Conservation (phyloP, 92 coral and sea anemone genomes). For the Umimayanthus kanabou region DNA sequence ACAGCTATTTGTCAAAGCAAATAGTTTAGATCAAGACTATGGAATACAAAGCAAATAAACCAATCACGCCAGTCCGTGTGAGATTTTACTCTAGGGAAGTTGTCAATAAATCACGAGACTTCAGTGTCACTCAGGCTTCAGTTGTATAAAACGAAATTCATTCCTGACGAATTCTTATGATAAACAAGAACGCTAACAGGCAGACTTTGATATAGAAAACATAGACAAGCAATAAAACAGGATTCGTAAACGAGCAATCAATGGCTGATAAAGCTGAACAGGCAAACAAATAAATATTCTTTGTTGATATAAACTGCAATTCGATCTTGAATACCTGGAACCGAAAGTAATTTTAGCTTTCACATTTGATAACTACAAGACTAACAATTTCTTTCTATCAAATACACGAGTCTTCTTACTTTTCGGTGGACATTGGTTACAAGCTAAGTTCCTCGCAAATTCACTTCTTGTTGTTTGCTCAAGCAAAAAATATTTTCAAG, state of each 20-base stretch:
- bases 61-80: not conserved
- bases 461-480: slow-evolving; percentile 17
- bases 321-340: not conserved
- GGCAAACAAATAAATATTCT: not conserved
- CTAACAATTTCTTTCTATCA: not conserved
- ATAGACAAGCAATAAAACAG: not conserved
- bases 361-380: not conserved
- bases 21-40: not conserved
- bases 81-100: not conserved
- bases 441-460: slow-evolving; percentile 20
- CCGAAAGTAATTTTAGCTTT: not conserved
- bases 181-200: not conserved
- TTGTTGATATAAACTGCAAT: not conserved
- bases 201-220: not conserved
- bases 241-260: not conserved
- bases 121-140: not conserved
- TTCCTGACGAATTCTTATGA: not conserved
- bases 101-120: not conserved
- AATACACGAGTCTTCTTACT: slow-evolving; percentile 17
- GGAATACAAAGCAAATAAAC: not conserved
- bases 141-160: not conserved
- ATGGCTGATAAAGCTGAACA: not conserved
- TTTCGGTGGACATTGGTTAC: slow-evolving; percentile 23
- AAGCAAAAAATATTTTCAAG: slow-evolving; percentile 18
- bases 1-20: not conserved